Percentiles rank a stretch among this genome's conserved stretches.
Conservation (phyloP, 2,113 vertebrate genomes). For the Prolemur simus region DNA sequence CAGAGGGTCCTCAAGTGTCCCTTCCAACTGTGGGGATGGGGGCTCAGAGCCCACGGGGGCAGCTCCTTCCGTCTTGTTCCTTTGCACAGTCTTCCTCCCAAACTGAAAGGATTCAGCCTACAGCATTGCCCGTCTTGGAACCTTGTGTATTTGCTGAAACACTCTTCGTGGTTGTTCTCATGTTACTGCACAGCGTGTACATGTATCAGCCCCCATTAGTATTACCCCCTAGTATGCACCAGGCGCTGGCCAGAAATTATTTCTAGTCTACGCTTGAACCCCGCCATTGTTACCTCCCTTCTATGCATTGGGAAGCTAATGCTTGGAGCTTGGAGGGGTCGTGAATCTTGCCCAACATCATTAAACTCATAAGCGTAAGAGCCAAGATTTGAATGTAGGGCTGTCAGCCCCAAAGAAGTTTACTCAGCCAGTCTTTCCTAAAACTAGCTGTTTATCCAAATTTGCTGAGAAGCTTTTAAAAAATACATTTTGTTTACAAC, state of each 20-base stretch:
- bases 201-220: not conserved
- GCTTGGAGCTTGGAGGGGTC: not conserved
- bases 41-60: not conserved
- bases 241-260: not conserved
- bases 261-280: not conserved
- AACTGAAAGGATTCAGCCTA: not conserved
- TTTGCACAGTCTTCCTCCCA: not conserved
- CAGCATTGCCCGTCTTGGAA: too few relatives aligned
- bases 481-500: not conserved
- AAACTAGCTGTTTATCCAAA: not conserved
- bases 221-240: not conserved
- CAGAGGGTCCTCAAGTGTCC: rapidly evolving
- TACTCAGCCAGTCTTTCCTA: not conserved
- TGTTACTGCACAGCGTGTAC: rapidly evolving
- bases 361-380: not conserved
- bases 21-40: rapidly evolving
- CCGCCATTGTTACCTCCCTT: not conserved
- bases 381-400: not conserved
- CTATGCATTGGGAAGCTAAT: not conserved
- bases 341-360: not conserved
- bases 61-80: not conserved
- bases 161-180: not conserved
- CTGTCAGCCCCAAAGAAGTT: not conserved
- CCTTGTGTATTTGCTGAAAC: not conserved
- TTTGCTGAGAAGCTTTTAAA: not conserved